Base-by-base conservation (phyloP, 30 jellyfish, hydroid and myxozoan species). In the Aurelia aurita region DNA sequence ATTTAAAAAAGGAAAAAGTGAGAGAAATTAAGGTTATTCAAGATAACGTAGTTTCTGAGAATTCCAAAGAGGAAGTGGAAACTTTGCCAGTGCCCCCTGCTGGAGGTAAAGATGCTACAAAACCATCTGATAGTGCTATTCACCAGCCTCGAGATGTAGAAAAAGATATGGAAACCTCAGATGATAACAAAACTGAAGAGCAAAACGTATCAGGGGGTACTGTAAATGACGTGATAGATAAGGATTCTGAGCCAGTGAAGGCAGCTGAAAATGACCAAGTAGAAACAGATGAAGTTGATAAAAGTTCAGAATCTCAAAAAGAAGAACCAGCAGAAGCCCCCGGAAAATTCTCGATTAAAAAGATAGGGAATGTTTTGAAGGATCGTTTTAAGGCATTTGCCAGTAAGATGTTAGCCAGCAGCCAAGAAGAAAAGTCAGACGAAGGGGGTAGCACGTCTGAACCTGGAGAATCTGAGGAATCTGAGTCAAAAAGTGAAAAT, bases 361-460 rank as follows among this genome's bases (percentile, higher is more conserved):
- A 51, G 46, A 79, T 83, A 15, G 93, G 93, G 8, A 83, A 71
- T 75, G 93, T 39, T 19, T 54, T 83, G 74, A 83, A 69, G 44
- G 84, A 63, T 49, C 72, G 93, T 10, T 57, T 83, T 15, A 83
- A 83, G 43, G 93, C 86, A 21, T 83, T 83, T 71, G 87, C 86
- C 5, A 83, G 61, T 31, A 69, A 53, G 73, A 43, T 83, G 54
- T 5, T 61, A 2, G 79, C 74, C 13, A 74, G 39, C 23, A 43
- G 22, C 5, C 59, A 75, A 26, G 63, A 75, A 13, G 32, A n/a
- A 21, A 68, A 75, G 11, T 15, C 22, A 16, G 49, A 8, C 6
- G 67, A 71, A 47, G 6, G 49, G 23, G 83, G 51, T 19, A 23
- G 29, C 26, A 39, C 19, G 10, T 19, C 34, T 3, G 29, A 32